A percentile compares a stretch with the other conserved stretches of the same genome.
These are phyloP conservation scores for Thereva unica DNA, from an alignment of 2,888 invertebrate species.

Conservation along the genomic window DNA sequence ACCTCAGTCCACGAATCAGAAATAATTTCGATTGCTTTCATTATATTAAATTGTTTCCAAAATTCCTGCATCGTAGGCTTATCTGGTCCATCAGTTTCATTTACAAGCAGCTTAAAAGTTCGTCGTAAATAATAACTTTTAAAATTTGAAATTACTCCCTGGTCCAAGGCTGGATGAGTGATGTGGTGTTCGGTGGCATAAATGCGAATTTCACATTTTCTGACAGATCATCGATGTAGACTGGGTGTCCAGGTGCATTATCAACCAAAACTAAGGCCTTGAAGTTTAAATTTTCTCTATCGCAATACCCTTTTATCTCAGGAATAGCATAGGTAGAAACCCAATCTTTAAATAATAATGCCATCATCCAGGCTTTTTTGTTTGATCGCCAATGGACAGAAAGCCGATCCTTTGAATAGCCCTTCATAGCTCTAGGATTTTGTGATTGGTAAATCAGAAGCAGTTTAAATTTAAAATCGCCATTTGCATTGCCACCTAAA, in stretches of 20 bases:
- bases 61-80: constrained; percentile 37
- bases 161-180: constrained; percentile 9
- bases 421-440: constrained; percentile 49
- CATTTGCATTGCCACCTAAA: constrained; percentile 49
- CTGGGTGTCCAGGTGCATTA: constrained; percentile 7
- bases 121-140: constrained; percentile 27
- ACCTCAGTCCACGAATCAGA: constrained; percentile 36
- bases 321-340: neutral
- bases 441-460: constrained; percentile 49
- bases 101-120: constrained; percentile 22
- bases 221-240: constrained; percentile 10
- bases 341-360: neutral
- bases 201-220: constrained; percentile 19
- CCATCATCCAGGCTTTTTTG: constrained; percentile 12
- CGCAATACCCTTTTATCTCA: neutral
- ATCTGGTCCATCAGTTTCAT: constrained; percentile 36
- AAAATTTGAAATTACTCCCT: constrained; percentile 18
- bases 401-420: constrained; percentile 29
- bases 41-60: constrained; percentile 39
- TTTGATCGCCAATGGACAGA: neutral
- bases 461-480: constrained; percentile 50
- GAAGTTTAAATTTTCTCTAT: constrained; percentile 4
- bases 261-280: constrained; percentile 1
- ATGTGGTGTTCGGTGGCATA: constrained; percentile 15
- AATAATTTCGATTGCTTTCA: constrained; percentile 39